Evolutionary conservation across 2,113 vertebrate genomes (phyloP), one percentile per base, ranked within the genome.

Genomic region (Rhodinocichla rosea): DNA sequence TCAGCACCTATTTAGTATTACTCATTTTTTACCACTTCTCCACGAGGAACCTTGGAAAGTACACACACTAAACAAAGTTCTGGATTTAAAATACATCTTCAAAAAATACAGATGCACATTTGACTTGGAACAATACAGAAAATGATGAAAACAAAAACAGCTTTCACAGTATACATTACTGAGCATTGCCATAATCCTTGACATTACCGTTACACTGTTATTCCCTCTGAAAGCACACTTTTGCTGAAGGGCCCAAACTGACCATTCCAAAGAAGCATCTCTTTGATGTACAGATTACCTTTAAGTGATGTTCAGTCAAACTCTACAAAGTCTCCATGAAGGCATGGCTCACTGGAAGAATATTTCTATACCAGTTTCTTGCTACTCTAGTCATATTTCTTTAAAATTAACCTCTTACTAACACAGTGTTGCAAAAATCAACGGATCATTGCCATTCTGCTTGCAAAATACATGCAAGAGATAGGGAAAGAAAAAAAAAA

Each of bases 221-320:
- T 90, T 95, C 55, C 70, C 47, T 87, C 74, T 84, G 75, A 76
- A 90, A 83, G 39, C 37, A 53, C 26, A 33, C 21, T 84, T 75
- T 93, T 93, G 89, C 92, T 91, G 64, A 93, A 82, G 78, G 89
- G 86, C 39, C 89, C 76, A 81, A 74, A 73, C 9, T 93, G 94
- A 95, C 84, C 95, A 76, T 56, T 91, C 74, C 88, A 85, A 78
- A 91, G 69, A 60, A 81, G 42, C 45, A 64, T 50, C 63, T 79
- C 88, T 93, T 94, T 92, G 89, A 52, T 9, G 26, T 20, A 90
- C 32, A 81, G 13, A 20, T 40, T 50, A 83, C 57, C 74, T 85
- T 75, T 82, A 92, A 80, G 60, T 59, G 39, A 85, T 44, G 73
- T 39, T 93, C 42, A 64, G 77, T 83, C 87, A 95, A 85, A 96